Conservation (phyloP, 2,797 vertebrate genomes). For the Ptychobarbus kaznakovi region DNA sequence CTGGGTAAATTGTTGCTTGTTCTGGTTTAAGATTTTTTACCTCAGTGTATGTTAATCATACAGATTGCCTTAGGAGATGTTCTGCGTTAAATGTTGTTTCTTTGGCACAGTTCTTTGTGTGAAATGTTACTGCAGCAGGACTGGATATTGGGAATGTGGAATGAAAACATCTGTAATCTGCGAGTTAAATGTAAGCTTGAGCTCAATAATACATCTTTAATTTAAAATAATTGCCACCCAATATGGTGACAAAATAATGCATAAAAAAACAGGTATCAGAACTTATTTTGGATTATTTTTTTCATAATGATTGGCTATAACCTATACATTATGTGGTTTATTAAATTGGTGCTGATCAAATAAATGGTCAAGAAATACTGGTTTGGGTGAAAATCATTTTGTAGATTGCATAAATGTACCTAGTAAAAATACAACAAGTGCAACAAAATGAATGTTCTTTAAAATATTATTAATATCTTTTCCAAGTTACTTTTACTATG, state of each 20-base stretch:
- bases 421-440: not conserved
- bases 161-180: not conserved
- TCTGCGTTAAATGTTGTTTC: not conserved
- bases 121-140: not conserved
- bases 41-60: not conserved
- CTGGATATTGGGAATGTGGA: not conserved
- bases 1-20: not conserved
- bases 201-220: not conserved
- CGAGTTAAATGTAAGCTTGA: slow-evolving; percentile 13
- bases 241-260: not conserved
- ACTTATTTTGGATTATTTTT: not conserved
- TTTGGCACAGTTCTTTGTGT: not conserved
- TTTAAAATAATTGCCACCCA: not conserved
- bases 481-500: not conserved
- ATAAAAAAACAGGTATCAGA: not conserved
- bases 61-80: not conserved
- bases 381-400: not conserved
- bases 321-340: no score
- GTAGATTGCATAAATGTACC: not conserved
- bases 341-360: not conserved
- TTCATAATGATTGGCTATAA: no score
- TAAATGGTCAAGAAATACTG: not conserved
- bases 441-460: not conserved
- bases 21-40: slow-evolving; percentile 15
- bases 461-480: not conserved